Conservation (phyloP, 2,888 invertebrate species). For the Sphaerophoria rueppellii region DNA sequence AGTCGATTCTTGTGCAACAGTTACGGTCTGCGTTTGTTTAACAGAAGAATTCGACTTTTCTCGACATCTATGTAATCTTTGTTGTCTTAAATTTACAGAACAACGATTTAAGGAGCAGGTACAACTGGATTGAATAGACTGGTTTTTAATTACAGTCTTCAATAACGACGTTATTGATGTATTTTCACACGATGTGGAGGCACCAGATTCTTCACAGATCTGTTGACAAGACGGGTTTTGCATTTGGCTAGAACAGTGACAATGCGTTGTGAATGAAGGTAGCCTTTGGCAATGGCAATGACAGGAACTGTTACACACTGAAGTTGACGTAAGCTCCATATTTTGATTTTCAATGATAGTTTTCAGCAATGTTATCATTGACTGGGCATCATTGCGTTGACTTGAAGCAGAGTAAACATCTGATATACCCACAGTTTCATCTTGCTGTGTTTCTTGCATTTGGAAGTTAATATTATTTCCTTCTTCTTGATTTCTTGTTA, state of each 20-base stretch:
- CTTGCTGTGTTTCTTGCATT: not conserved
- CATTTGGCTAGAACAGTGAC: not conserved
- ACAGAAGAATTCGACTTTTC: not conserved
- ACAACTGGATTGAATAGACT: not conserved
- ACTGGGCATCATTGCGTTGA: not conserved
- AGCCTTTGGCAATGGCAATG: constrained; percentile 6
- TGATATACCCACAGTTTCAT: too few species aligned
- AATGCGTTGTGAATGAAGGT: not conserved
- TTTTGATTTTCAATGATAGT: constrained; percentile 1
- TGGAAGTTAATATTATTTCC: not conserved
- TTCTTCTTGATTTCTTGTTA: not conserved
- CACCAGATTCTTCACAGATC: not conserved
- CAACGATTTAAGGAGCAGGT: not conserved
- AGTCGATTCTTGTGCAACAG: not conserved
- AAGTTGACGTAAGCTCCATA: not conserved
- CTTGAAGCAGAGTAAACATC: too few species aligned
- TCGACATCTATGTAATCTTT: not conserved
- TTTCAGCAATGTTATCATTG: constrained; percentile 5
- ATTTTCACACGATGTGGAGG: not conserved
- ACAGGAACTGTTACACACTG: not conserved
- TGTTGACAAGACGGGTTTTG: not conserved
- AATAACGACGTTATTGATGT: constrained; percentile 10
- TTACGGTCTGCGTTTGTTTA: not conserved
- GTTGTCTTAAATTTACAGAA: not conserved
- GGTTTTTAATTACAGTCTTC: constrained; percentile 4